Percentiles rank a stretch among this genome's conserved stretches.
Conservation (phyloP, 2,113 vertebrate species). For the Microtus montanus region DNA sequence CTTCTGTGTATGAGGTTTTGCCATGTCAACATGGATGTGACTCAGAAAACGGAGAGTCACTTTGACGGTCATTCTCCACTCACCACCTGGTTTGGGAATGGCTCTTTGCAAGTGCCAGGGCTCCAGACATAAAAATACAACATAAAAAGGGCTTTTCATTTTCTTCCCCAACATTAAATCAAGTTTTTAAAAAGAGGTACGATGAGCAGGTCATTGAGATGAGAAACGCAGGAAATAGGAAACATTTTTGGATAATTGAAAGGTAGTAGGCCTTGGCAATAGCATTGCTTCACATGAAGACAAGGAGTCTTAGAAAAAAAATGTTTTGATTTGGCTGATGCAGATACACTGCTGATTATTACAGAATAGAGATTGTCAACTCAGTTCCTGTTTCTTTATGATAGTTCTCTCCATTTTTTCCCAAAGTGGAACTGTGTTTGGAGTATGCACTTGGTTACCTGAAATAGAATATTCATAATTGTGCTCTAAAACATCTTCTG, state of each 20-base stretch:
- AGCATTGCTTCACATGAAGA: not conserved
- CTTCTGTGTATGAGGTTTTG: not conserved
- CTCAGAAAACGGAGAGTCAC: not conserved
- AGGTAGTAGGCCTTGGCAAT: not conserved
- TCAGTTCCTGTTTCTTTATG: not conserved
- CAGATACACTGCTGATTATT: not conserved
- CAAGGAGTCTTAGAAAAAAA: not conserved
- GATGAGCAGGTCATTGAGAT: not conserved
- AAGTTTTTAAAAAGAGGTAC: not conserved
- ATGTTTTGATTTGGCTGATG: not conserved
- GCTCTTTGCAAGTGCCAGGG: slow-evolving; percentile 12
- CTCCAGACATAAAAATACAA: slow-evolving; percentile 16
- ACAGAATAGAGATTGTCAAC: not conserved
- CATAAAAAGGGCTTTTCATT: not conserved
- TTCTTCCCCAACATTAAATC: not conserved
- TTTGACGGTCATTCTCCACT: not conserved
- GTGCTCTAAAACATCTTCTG: not conserved
- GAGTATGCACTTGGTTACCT: not conserved
- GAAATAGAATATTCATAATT: not conserved
- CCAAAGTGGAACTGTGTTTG: not conserved
- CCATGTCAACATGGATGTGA: slow-evolving; percentile 44
- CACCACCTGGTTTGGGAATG: slow-evolving; percentile 30
- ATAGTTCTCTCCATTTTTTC: fast-evolving
- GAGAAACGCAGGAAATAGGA: not conserved
- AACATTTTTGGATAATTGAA: not conserved